Evolutionary conservation across 2,797 vertebrate species (phyloP).

Genomic region (Mycteria americana): DNA sequence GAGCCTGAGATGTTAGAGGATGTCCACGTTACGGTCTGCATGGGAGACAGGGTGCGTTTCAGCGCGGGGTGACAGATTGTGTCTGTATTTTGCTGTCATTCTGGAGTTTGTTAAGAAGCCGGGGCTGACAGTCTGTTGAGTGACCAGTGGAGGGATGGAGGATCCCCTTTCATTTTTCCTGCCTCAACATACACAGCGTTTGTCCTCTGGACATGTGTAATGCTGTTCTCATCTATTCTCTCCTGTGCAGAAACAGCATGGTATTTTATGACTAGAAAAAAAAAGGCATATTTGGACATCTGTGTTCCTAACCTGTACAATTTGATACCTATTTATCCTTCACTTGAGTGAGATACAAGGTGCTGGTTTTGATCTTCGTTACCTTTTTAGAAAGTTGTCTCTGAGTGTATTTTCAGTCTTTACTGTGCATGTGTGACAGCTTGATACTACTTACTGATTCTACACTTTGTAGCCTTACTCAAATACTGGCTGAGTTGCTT

Average conservation of each 20-base stretch:
- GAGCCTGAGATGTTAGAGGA: background rate
- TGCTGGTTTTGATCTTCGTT: background rate
- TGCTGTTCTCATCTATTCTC: background rate
- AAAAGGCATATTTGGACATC: background rate
- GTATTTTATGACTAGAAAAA: background rate
- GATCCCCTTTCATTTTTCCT: background rate
- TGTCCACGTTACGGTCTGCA: fast-evolving
- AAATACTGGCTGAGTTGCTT: background rate
- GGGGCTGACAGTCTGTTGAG: background rate
- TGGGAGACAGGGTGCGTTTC: background rate
- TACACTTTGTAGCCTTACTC: background rate
- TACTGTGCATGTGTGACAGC: background rate
- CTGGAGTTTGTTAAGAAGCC: background rate
- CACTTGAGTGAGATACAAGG: background rate
- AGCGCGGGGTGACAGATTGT: fast-evolving
- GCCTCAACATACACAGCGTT: background rate
- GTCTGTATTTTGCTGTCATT: background rate
- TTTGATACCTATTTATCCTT: background rate
- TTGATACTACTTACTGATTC: background rate
- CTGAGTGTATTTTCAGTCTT: background rate
- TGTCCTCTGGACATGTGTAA: background rate
- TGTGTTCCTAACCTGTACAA: background rate
- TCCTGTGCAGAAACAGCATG: background rate
- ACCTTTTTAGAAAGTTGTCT: background rate
- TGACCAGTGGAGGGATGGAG: background rate